Evolutionary conservation across 2,113 vertebrate genomes (phyloP).

Genomic region (Loxodonta africana): DNA sequence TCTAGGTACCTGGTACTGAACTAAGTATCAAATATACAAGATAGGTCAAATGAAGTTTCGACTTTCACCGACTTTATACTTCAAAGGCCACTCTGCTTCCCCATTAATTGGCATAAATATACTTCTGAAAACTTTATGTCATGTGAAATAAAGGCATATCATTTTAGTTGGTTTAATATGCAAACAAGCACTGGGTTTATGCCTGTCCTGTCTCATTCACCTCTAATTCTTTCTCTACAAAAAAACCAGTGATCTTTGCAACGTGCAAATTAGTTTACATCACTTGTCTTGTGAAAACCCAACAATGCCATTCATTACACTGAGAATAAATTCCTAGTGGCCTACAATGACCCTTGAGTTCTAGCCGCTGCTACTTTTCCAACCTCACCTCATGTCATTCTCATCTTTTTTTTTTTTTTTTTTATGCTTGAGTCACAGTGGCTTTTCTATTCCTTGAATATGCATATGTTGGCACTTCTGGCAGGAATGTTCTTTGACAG

Average conservation of each 20-base stretch:
- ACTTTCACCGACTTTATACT: not conserved
- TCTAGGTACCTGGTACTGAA: not conserved
- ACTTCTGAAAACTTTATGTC: not conserved
- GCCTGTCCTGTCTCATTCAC: not conserved
- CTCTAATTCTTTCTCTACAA: not conserved
- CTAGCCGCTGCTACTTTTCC: not conserved
- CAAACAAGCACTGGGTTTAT: not conserved
- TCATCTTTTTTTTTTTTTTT: not conserved
- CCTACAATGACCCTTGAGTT: not conserved
- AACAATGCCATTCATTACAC: not conserved
- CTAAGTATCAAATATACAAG: not conserved
- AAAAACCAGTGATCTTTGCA: not conserved
- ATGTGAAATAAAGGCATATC: not conserved
- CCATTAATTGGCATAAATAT: not conserved
- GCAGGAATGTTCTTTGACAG: not conserved
- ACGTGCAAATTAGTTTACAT: not conserved
- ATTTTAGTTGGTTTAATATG: not conserved
- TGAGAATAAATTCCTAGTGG: not conserved
- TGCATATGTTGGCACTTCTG: not conserved
- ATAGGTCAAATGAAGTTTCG: not conserved
- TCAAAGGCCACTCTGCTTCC: not conserved
- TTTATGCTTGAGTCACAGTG: not conserved
- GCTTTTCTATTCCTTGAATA: not conserved
- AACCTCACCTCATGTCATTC: not conserved
- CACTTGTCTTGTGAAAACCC: not conserved